Percentiles rank a stretch among this genome's conserved stretches.
phyloP scores from a whole-genome alignment of 37 sponge, comb jelly and placozoan genomes.

The Chondrosia reniformis region DNA sequence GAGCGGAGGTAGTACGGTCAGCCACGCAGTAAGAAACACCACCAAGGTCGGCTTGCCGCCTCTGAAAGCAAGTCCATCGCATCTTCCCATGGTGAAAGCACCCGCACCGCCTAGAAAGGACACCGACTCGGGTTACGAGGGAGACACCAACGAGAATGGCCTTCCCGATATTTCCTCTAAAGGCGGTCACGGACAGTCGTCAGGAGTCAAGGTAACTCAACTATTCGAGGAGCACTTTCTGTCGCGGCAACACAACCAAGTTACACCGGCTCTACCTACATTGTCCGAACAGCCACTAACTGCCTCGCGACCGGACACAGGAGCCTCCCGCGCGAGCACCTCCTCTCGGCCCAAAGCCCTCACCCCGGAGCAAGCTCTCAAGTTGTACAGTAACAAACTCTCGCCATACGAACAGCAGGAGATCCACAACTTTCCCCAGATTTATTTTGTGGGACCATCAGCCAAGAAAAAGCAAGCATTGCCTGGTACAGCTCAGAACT shows the following conservation, averaged over 20 bases:
- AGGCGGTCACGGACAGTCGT: not conserved
- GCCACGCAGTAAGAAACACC: not conserved
- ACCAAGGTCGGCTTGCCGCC: slow-evolving; percentile 32
- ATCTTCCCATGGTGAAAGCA: not conserved
- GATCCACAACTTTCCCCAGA: slow-evolving; percentile 71
- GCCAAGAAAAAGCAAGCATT: slow-evolving; percentile 90
- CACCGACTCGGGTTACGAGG: slow-evolving; percentile 22
- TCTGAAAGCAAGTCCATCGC: slow-evolving; percentile 27
- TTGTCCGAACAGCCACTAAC: slow-evolving; percentile 55
- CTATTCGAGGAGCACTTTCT: slow-evolving; percentile 40
- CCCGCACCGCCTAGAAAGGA: slow-evolving; percentile 11
- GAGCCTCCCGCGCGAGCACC: slow-evolving; percentile 11
- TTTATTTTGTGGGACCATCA: slow-evolving; percentile 93
- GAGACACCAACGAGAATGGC: slow-evolving; percentile 14
- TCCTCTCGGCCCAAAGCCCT: slow-evolving; percentile 56
- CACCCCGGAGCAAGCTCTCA: slow-evolving; percentile 86
- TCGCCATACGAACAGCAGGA: slow-evolving; percentile 93
- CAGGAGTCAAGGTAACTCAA: slow-evolving; percentile 75
- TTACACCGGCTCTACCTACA: slow-evolving; percentile 28
- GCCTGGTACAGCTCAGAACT: slow-evolving; percentile 77
- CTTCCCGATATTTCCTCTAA: slow-evolving; percentile 30
- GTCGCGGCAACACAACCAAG: not conserved
- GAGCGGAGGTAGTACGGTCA: not conserved
- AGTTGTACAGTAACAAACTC: slow-evolving; percentile 90
- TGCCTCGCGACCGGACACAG: slow-evolving; percentile 14